Evolutionary conservation across 2,888 invertebrate genomes (phyloP), one percentile per base, ranked within the genome.

Genomic region (Watsonalla cultraria): DNA sequence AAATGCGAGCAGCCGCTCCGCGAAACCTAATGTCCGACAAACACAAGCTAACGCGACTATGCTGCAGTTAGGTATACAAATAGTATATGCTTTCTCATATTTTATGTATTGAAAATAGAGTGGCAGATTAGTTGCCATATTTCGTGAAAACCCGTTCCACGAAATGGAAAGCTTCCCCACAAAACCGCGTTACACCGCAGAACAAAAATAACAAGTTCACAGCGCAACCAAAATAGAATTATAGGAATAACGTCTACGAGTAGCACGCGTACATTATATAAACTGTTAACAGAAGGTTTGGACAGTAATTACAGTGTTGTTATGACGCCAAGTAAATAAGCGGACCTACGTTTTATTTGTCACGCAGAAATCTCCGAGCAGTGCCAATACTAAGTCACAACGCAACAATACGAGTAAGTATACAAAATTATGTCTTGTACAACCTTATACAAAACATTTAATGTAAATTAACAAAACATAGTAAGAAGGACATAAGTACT

Each of bases 151-250:
- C 14, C 6, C 37, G 15, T 49, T 49, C 49, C 7, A 49, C 37
- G 49, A 49, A 49, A 49, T 37, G 48, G 49, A 49, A 49, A 37
- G 49, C 13, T 58, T 59, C 53, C 59, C 61, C 58, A 53, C 61
- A 55, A 59, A 56, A 59, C 49, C 49, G 60, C 56, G 61, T 60
- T 65, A 61, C 60, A 63, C 54, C 60, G 53, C 59, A 24, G 14
- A 51, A 57, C 56, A 61, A 54, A 62, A 65, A 65, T 65, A 60
- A 63, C 63, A 53, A 63, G 57, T 59, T 63, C 58, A 60, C 61
- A 47, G 56, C 56, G 57, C 47, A 52, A 55, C 59, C 55, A 57
- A 61, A 65, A 65, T 63, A 65, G 60, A 55, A 57, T 59, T 64
- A 54, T 59, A 59, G 54, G 63, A 63, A 59, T 58, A 58, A 51